These are phyloP conservation scores for Hylia prasina DNA, from an alignment of 2,113 vertebrate species.

Conservation along the genomic window DNA sequence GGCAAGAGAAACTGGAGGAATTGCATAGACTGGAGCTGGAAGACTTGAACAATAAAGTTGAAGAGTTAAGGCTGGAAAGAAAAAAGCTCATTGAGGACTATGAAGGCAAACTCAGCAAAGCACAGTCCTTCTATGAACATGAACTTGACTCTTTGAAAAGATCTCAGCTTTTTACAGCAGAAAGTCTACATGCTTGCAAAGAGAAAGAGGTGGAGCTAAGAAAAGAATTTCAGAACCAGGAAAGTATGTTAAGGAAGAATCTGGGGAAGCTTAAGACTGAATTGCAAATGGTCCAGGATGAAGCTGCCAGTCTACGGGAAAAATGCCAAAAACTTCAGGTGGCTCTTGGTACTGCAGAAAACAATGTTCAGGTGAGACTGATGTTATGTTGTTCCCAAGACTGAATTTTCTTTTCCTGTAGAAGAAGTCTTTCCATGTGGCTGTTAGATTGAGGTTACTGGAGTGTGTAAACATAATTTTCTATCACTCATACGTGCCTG, in stretches of 20 bases:
- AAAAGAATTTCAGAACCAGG: constrained; percentile 93
- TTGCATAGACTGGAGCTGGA: constrained; percentile 87
- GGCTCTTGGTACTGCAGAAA: constrained; percentile 82
- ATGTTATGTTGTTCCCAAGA: not conserved
- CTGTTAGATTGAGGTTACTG: not conserved
- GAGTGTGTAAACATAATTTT: not conserved
- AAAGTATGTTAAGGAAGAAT: constrained; percentile 88
- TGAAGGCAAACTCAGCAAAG: constrained; percentile 92
- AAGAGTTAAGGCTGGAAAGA: constrained; percentile 89
- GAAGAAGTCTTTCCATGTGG: not conserved
- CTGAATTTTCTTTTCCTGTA: not conserved
- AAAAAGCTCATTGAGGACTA: constrained; percentile 94
- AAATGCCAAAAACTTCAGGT: constrained; percentile 89
- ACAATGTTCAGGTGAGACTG: constrained; percentile 81
- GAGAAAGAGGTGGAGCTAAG: constrained; percentile 92
- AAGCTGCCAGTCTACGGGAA: constrained; percentile 86
- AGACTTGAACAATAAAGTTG: constrained; percentile 82
- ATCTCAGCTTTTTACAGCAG: constrained; percentile 93
- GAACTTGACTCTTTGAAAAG: constrained; percentile 96
- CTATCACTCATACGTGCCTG: not conserved
- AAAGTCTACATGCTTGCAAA: constrained; percentile 92
- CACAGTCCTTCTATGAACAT: constrained; percentile 93
- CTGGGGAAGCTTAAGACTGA: constrained; percentile 83
- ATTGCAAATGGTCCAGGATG: constrained; percentile 88
- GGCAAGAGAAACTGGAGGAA: constrained; percentile 89